Evolutionary conservation across 2,888 invertebrate species (phyloP), one percentile per base, ranked within the genome.

Genomic region (Leptinotarsa tumamoca): DNA sequence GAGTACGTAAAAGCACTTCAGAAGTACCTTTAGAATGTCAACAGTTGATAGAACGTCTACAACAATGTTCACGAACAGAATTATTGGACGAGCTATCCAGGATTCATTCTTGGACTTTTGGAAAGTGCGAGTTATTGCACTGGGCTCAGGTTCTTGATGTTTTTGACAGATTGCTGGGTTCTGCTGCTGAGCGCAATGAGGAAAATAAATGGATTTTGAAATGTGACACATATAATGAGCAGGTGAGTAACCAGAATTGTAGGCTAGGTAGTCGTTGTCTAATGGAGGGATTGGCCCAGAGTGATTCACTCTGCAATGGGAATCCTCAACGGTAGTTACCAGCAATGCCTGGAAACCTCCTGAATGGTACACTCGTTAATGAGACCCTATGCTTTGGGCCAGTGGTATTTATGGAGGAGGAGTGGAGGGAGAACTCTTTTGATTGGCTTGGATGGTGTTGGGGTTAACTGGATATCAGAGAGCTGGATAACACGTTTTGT

Each of bases 91-190:
- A 94, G 87, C 88, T 96, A 74, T 92, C 92, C 78, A 92, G 92
- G 80, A 92, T 96, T 79, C 94, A 94, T 83, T 92, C 94, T 61
- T 96, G 95, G 95, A 94, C 94, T 49, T 95, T 93, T 88, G 95
- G 95, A 71, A 96, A 96, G 90, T 96, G 95, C 87, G 96, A 96
- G 88, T 88, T 96, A 21, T 94, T 94, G 84, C 95, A 96, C 87
- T 96, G 96, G 96, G 94, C 95, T 79, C 94, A 95, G 88, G 93
- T 95, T 23, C 89, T 96, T 73, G 95, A 96, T 88, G 91, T 93
- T 63, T 93, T 93, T 84, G 94, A 94, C 86, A 91, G 91, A 74
- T 93, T 95, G 80, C 89, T 96, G 78, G 95, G 95, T 82, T 92
- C 92, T 85, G 94, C 95, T n/a, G 93, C 94, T 68, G 89, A 91